Base-by-base conservation (phyloP, 2,797 vertebrate genomes). In the Rhyacichthys aspro region DNA sequence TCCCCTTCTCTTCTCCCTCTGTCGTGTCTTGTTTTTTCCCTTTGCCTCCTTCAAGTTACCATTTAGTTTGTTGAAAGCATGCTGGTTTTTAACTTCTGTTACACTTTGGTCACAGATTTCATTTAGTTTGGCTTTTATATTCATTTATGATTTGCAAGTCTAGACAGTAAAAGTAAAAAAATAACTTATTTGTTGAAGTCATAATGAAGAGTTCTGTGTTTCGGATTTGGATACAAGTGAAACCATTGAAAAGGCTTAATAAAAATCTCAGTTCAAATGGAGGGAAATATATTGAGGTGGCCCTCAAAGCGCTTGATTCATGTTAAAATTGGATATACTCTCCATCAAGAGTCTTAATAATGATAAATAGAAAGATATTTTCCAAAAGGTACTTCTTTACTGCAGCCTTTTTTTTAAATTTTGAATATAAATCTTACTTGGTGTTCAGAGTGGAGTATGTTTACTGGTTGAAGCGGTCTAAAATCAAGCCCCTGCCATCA, bases 81-180 rank as follows among this genome's bases (percentile, higher is more conserved):
- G 83, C 66, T 69, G 65, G 56, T 77, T 76, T 76, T 83, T 66
- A 63, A 78, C 61, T 67, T 73, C 66, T 79, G 74, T 86, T 82
- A 80, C 78, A 67, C 68, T 79, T 68, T 62, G 63, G 76, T 89
- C 86, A 82, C 82, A 49, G 50, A 80, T 77, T 83, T 81, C 39
- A 54, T 46, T 69, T 76, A 55, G 56, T 41, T 85, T 75, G 67
- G 72, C 67, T 70, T 74, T 76, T 74, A 44, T 70, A 63, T 56
- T 69, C 68, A n/a, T 48, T 71, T 52, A 53, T 19, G 32, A 68
- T 68, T 38, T 43, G 47, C 70, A 28, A 68, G 68, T 62, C 52
- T 65, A 38, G 47, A 67, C 43, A 2, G 52, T 53, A 38, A 59
- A 48, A 56, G 45, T 38, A 62, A 63, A 56, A 32, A 16, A 63